Percentiles rank a stretch among this genome's conserved stretches.
Conservation (phyloP, 2,888 invertebrate genomes). For the Pinctada fucata region DNA sequence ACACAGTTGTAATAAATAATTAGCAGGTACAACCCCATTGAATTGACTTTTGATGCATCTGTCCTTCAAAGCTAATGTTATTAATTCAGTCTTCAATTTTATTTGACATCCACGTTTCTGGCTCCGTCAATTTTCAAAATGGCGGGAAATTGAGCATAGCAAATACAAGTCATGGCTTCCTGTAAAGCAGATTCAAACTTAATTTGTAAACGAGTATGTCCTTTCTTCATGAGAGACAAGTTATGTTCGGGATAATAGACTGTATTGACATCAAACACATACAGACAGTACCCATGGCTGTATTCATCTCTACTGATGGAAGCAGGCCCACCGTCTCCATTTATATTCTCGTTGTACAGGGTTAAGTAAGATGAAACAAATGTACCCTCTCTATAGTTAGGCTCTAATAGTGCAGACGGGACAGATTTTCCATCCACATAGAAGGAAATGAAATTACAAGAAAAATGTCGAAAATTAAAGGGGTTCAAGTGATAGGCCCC, state of each 20-base stretch:
- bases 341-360: too few relatives aligned
- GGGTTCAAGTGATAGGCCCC: constrained; percentile 5
- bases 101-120: constrained; percentile 3
- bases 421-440: constrained; percentile 5
- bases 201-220: background rate
- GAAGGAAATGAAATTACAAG: constrained; percentile 3
- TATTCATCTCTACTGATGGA: background rate
- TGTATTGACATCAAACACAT: background rate
- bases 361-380: background rate
- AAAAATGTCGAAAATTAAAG: background rate
- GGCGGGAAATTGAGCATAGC: constrained; percentile 3
- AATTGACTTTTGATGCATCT: background rate
- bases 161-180: background rate
- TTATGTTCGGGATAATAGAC: background rate
- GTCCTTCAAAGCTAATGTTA: background rate
- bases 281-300: background rate
- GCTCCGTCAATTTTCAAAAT: background rate
- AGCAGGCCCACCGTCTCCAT: too few relatives aligned
- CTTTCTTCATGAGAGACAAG: background rate
- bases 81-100: background rate
- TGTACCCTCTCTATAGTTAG: background rate
- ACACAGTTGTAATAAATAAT: background rate
- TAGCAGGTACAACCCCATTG: background rate
- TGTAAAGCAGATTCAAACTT: background rate
- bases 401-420: constrained; percentile 3